Base-by-base conservation (phyloP, 2,888 invertebrate species). In the Anarsia innoxiella region DNA sequence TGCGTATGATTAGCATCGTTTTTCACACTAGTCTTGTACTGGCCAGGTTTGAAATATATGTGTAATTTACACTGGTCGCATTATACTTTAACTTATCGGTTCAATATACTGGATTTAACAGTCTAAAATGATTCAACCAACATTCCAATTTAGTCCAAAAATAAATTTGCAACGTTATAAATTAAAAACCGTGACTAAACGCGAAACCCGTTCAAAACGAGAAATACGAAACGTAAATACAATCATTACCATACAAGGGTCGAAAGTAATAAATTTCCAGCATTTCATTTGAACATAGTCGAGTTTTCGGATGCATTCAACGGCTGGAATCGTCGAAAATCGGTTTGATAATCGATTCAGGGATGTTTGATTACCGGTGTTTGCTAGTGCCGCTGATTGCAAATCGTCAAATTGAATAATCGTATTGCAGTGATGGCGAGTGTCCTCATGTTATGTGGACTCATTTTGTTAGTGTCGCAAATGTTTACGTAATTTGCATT, bases 351-450 rank as follows among this genome's bases (percentile, higher is more conserved):
- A 77, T 78, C 76, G 76, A 77, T 79, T 70, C 61, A 53, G 65
- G 55, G 54, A 58, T 76, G 77, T 80, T 80, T 79, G 76, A 71
- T 61, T 59, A 46, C 66, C 59, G 56, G 48, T 80, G 79, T 82
- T 82, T 80, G 76, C 73, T 62, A 71, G 76, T 68, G 74, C 67
- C 80, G 69, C 73, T 82, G 83, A 83, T 83, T 82, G 83, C 75
- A 64, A 76, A 66, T 73, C 69, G 74, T 70, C 72, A 78, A 79
- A 80, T 80, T 76, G 76, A 79, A 79, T 80, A 74, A 82, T 77
- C 76, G 66, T 12, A 35, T 35, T 28, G 27, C 14, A 33, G n/a
- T n/a, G n/a, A n/a, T n/a, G n/a, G n/a, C n/a, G n/a, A n/a, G n/a
- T 23, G 23, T 34, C 36, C 27, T 25, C 30, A 30, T 37, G 23